Evolutionary conservation across 1,140 invertebrate species (phyloP), one percentile per base, ranked within the genome.

Genomic region (Pissodes strobi): DNA sequence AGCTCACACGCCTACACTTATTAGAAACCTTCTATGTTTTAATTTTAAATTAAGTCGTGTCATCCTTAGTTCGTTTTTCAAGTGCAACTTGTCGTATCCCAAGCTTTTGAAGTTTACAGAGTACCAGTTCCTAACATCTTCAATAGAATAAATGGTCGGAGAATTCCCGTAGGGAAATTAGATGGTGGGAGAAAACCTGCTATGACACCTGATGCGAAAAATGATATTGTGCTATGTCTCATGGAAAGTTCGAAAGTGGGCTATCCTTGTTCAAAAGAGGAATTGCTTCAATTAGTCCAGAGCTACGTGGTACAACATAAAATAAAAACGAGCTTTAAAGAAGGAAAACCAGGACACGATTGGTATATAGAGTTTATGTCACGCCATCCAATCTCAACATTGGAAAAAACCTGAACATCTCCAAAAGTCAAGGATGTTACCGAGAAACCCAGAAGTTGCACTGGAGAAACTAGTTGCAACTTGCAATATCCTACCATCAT

Each of bases 341-440:
- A 66, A 39, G 37, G 27, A n/a, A 66, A 12, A 19, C 63, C 48
- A 8, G 60, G 57, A 27, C 10, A 67, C n/a, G 51, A 67, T 64
- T 67, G 61, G 66, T n/a, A n/a, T 67, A 67, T 58, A 15, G 12
- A 9, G 18, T 68, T 59, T 17, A 21, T 63, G 12, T 17, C 13
- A 25, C 2, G 52, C 0, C 17, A 68, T 21, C 17, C 10, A 34
- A 13, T 27, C 9, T 18, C 62, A 6, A 55, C 38, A 2, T 23
- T 66, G n/a, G 4, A 66, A 69, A 51, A 69, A 56, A 34, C 56
- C 67, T 10, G 62, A 68, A 41, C 56, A 69, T 43, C 43, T 69
- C 2, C 63, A 66, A 48, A 69, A 69, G 27, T 57, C 4, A 10
- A 60, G 63, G 23, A 68, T 61, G 27, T 46, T 61, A 15, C 56